Conservation (phyloP, 1,140 invertebrate species). For the Listronotus bonariensis region DNA sequence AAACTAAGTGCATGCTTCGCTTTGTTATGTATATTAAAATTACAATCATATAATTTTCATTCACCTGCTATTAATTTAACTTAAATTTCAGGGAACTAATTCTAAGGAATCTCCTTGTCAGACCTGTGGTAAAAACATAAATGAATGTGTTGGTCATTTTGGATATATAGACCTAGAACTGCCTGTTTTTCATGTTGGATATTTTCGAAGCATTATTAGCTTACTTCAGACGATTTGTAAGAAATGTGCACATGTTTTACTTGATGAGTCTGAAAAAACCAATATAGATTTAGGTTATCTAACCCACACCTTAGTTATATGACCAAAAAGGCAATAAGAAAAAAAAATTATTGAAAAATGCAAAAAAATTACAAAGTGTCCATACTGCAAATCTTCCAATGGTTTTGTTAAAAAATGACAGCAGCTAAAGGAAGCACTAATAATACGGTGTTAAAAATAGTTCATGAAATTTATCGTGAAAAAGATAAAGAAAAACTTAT, state of each 20-base stretch:
- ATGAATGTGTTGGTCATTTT: conserved; percentile 97
- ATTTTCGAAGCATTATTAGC: conserved; percentile 88
- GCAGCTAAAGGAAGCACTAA: conserved; percentile 50
- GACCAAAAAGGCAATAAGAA: conserved; percentile 77
- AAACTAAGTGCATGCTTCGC: too few species aligned
- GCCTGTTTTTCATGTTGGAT: conserved; percentile 98
- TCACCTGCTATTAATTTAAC: too few species aligned
- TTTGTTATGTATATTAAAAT: too few species aligned
- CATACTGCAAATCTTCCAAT: conserved; percentile 76
- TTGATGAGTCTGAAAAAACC: conserved; percentile 68
- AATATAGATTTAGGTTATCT: conserved; percentile 69
- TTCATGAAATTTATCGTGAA: conserved; percentile 85
- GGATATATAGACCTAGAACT: conserved; percentile 95
- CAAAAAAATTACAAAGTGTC: conserved; percentile 77
- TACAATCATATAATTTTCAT: too few species aligned
- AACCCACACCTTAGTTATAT: conserved; percentile 84
- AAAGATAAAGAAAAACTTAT: conserved; percentile 72
- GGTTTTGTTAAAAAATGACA: conserved; percentile 85
- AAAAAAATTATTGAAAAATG: conserved; percentile 79
- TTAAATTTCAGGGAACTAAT: conserved; percentile 72
- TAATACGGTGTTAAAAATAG: conserved; percentile 79
- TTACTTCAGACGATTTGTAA: conserved; percentile 98
- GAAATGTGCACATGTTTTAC: conserved; percentile 78
- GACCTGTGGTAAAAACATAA: conserved; percentile 89
- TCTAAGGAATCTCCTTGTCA: conserved; percentile 81